Conservation (phyloP, 2,888 invertebrate genomes). For the Icerya purchasi region DNA sequence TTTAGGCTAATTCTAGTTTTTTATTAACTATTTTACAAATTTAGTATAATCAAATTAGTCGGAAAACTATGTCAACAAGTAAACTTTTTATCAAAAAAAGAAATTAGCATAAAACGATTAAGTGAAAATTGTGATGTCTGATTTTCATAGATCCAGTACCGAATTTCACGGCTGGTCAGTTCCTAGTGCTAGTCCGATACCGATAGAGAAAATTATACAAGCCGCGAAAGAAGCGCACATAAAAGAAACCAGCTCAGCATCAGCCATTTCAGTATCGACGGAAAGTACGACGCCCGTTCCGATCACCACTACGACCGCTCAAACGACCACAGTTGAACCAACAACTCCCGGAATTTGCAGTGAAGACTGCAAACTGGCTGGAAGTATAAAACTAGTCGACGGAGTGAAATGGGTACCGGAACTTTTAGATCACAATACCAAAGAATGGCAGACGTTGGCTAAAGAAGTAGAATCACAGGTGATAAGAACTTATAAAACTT, state of each 20-base stretch:
- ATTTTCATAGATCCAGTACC: conserved; percentile 44
- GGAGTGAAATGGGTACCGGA: conserved; percentile 70
- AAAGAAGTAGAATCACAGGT: conserved; percentile 62
- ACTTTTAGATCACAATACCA: conserved; percentile 60
- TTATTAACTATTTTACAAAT: too few relatives aligned
- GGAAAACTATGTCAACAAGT: too few relatives aligned
- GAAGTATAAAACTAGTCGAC: conserved; percentile 61
- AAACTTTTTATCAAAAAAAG: neutral
- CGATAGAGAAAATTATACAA: conserved; percentile 57
- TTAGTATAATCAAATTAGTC: too few relatives aligned
- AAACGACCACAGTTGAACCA: conserved; percentile 44
- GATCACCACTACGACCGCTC: conserved; percentile 44
- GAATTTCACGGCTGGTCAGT: conserved; percentile 84
- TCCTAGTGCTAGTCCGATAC: conserved; percentile 65
- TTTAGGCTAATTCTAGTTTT: too few relatives aligned
- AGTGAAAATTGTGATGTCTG: neutral
- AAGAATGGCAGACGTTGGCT: conserved; percentile 65
- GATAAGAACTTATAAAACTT: too few relatives aligned
- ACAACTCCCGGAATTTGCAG: conserved; percentile 59
- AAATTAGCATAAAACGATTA: neutral
- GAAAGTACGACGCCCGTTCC: conserved; percentile 28
- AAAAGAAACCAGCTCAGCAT: conserved; percentile 31
- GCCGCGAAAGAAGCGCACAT: conserved; percentile 33
- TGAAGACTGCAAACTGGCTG: conserved; percentile 62
- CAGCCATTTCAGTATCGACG: conserved; percentile 31